phyloP scores from a whole-genome alignment of 2,797 vertebrate species.

The Sebastes umbrosus region DNA sequence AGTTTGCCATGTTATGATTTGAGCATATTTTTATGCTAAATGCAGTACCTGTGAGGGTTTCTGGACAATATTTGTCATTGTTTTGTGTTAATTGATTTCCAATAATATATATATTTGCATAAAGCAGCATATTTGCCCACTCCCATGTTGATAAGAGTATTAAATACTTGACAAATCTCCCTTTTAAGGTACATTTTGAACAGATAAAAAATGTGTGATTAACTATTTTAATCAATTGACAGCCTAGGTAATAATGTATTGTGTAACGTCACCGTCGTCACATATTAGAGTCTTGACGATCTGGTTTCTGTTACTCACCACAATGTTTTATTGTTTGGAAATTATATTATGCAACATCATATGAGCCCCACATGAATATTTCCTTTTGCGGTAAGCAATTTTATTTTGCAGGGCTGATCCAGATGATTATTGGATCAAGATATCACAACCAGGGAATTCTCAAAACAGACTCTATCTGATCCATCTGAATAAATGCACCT shows the following conservation, averaged over 20 bases:
- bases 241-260: background rate
- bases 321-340: constrained; percentile 30
- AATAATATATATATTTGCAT: too few relatives aligned
- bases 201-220: too few relatives aligned
- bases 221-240: too few relatives aligned
- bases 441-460: background rate
- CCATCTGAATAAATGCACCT: constrained; percentile 1
- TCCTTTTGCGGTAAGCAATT: background rate
- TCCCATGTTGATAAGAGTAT: too few relatives aligned
- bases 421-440: constrained; percentile 21
- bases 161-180: too few relatives aligned
- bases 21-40: too few relatives aligned
- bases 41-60: too few relatives aligned
- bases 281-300: constrained; percentile 2
- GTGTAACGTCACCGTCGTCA: background rate
- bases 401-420: constrained; percentile 1
- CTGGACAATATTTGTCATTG: too few relatives aligned
- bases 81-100: too few relatives aligned
- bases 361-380: constrained; percentile 13
- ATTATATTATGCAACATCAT: constrained; percentile 25
- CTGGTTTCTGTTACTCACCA: constrained; percentile 45
- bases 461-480: background rate
- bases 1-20: too few relatives aligned
- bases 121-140: too few relatives aligned
- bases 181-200: too few relatives aligned